Percentiles rank a stretch among this genome's conserved stretches.
Conservation (phyloP, 2,113 vertebrate genomes). For the Corythaixoides concolor region DNA sequence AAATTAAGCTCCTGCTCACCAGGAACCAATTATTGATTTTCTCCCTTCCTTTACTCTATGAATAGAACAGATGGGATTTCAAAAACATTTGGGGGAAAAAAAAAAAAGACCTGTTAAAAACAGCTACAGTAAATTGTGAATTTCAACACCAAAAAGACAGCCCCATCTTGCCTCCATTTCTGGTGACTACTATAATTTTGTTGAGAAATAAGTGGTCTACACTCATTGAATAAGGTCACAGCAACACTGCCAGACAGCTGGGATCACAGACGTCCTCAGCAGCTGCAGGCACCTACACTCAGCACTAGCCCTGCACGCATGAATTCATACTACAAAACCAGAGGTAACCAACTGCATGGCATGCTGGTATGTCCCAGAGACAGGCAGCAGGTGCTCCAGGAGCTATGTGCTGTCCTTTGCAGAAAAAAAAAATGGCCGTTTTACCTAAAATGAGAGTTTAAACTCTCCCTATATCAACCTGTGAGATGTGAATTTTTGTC, state of each 20-base stretch:
- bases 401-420: neutral
- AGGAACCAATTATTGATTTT: neutral
- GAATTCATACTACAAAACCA: neutral
- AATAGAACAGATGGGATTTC: neutral
- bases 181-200: neutral
- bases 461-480: neutral
- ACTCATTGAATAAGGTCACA: neutral
- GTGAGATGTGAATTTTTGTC: neutral
- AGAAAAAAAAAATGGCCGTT: neutral
- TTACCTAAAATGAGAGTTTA: neutral
- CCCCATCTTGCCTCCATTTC: neutral
- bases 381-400: neutral
- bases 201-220: neutral
- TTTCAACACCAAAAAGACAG: neutral
- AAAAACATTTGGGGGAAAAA: neutral
- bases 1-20: conserved; percentile 16
- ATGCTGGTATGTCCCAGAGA: neutral
- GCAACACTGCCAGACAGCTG: neutral
- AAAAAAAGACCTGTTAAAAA: neutral
- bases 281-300: neutral
- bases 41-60: neutral
- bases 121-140: neutral
- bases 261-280: neutral
- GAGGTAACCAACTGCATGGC: neutral
- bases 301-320: neutral